Evolutionary conservation across 1,140 invertebrate genomes (phyloP).

Genomic region (Brachionus calyciflorus): DNA sequence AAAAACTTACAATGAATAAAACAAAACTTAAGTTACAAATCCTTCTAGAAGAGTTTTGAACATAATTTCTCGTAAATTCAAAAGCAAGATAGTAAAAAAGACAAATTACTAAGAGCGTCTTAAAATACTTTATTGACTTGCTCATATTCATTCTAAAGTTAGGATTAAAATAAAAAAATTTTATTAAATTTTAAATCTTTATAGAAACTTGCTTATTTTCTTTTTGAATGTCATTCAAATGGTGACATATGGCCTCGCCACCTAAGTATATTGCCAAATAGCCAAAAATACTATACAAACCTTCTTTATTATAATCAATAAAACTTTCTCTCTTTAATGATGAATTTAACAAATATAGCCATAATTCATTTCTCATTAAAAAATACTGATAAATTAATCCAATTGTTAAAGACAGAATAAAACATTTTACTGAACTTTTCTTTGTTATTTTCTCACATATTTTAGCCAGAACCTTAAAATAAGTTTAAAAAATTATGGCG

Average conservation of each 20-base stretch:
- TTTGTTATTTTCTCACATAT: neutral
- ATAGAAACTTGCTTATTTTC: neutral
- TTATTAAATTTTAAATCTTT: neutral
- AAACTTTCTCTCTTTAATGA: neutral
- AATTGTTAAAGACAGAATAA: neutral
- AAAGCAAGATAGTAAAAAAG: neutral
- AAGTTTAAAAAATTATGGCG: too few relatives aligned
- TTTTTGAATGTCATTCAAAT: neutral
- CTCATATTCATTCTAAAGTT: neutral
- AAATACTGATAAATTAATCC: neutral
- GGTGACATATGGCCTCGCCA: neutral
- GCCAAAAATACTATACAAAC: constrained; percentile 76
- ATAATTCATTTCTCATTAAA: constrained; percentile 15
- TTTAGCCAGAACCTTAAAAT: neutral
- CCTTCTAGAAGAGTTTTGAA: constrained; percentile 17
- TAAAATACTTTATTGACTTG: neutral
- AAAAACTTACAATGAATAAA: constrained; percentile 10
- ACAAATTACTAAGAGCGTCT: neutral
- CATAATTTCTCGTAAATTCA: constrained; percentile 24
- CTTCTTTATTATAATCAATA: constrained; percentile 81
- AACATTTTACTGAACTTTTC: neutral
- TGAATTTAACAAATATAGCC: neutral
- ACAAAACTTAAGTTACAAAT: constrained; percentile 20
- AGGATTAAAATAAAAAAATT: neutral
- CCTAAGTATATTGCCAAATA: constrained; percentile 78